Evolutionary conservation across 2,113 vertebrate genomes (phyloP), one percentile per base, ranked within the genome.

Genomic region (Rousettus leschenaultii): DNA sequence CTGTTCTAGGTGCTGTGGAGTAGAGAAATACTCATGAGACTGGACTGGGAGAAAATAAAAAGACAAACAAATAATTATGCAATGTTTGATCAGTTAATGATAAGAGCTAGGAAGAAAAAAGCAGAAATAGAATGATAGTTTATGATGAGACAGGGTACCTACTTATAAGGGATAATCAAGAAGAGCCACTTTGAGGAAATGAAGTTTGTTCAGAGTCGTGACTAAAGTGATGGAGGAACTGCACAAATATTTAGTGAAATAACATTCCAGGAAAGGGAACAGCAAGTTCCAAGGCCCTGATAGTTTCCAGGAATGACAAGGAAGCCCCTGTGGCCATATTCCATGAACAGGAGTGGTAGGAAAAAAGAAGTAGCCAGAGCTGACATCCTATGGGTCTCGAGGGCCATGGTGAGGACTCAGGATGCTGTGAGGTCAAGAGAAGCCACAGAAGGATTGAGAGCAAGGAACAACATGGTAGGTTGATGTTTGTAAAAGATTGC

Each of bases 401-500:
- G 59, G 53, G 30, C 35, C 24, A 1, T 8, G 6, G 26, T 40
- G 24, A 94, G n/a, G 61, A n/a, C 8, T 59, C 2, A 10, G 35
- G 16, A 13, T 91, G 59, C 43, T 86, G 0, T 1, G 19, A 21
- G 10, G 7, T 65, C n/a, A 77, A 40, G 11, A 14, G 57, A 84
- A 53, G 21, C 28, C 48, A 21, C 0, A n/a, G 33, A 33, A 28
- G 18, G 9, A 21, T 3, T 22, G 40, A 45, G 2, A 9, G 11
- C 21, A 86, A 66, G 6, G 16, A 35, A 21, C 4, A 0, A 28
- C 26, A 6, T 3, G 1, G 11, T 7, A 26, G 57, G 59, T 0
- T 48, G 6, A 16, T 5, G 26, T 19, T 86, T 59, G 61, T 53
- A 43, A 40, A 83, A 65, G 43, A n/a, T 33, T 35, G n/a, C 6